phyloP scores from a whole-genome alignment of 2,797 vertebrate species.

The Typhlichthys subterraneus region DNA sequence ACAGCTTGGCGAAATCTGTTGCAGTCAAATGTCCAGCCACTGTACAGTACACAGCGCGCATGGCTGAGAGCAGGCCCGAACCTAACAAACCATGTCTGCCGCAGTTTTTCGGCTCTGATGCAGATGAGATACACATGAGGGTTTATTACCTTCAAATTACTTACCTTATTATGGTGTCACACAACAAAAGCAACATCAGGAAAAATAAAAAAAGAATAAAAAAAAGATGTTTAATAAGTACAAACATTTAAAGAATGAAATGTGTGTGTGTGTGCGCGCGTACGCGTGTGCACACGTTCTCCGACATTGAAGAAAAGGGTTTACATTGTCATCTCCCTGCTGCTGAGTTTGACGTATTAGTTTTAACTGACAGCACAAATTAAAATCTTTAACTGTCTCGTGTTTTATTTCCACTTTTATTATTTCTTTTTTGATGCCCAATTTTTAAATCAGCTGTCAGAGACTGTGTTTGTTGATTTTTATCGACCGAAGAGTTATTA shows the following conservation, averaged over 20 bases:
- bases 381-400: conserved; percentile 75
- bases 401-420: conserved; percentile 19
- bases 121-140: conserved; percentile 6
- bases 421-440: conserved; percentile 59
- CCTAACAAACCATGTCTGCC: no score
- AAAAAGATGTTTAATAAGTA: no score
- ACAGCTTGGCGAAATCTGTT: conserved; percentile 81
- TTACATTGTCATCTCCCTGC: conserved; percentile 71
- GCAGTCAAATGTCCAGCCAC: conserved; percentile 67
- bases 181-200: conserved; percentile 62
- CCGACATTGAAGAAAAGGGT: conserved; percentile 69
- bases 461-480: conserved; percentile 80
- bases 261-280: conserved; percentile 10
- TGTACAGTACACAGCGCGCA: conserved; percentile 49
- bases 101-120: not conserved
- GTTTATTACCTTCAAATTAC: no score
- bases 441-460: conserved; percentile 77
- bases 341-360: conserved; percentile 71
- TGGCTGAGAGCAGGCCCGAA: conserved; percentile 24
- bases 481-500: conserved; percentile 80
- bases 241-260: not conserved
- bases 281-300: conserved; percentile 46
- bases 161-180: conserved; percentile 35
- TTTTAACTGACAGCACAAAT: conserved; percentile 80
- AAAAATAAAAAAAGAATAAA: conserved; percentile 46